A percentile compares a stretch with the other conserved stretches of the same genome.
phyloP scores from a whole-genome alignment of 2,797 vertebrate species.

The Kryptopterus vitreolus region DNA sequence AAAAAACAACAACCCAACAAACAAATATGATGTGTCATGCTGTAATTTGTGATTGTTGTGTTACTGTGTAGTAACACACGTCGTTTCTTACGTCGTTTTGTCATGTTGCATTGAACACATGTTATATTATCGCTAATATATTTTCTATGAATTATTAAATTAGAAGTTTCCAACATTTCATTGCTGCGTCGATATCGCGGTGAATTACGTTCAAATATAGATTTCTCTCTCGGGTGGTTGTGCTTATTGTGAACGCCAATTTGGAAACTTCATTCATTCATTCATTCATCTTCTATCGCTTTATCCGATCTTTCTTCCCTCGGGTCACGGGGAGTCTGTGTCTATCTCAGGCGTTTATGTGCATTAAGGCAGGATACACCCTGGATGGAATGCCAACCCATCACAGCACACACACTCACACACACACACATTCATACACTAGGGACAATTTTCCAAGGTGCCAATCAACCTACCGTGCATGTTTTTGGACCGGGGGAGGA shows the following conservation, averaged over 20 bases:
- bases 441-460: no score
- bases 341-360: no score
- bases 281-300: no score
- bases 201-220: background rate
- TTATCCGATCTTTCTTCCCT: no score
- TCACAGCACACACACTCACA: no score
- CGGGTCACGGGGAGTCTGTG: no score
- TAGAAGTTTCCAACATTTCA: background rate
- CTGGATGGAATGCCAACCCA: no score
- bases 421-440: no score
- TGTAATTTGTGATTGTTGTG: background rate
- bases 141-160: background rate
- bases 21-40: background rate
- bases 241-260: background rate
- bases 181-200: background rate
- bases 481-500: no score
- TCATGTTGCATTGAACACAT: background rate
- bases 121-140: background rate
- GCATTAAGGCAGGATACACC: no score
- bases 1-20: background rate
- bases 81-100: background rate
- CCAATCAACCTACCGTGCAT: no score
- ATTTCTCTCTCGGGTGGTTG: background rate
- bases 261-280: no score
- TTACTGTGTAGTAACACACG: background rate